Conservation (phyloP, 2,113 vertebrate species). For the Pseudorectes ferrugineus region DNA sequence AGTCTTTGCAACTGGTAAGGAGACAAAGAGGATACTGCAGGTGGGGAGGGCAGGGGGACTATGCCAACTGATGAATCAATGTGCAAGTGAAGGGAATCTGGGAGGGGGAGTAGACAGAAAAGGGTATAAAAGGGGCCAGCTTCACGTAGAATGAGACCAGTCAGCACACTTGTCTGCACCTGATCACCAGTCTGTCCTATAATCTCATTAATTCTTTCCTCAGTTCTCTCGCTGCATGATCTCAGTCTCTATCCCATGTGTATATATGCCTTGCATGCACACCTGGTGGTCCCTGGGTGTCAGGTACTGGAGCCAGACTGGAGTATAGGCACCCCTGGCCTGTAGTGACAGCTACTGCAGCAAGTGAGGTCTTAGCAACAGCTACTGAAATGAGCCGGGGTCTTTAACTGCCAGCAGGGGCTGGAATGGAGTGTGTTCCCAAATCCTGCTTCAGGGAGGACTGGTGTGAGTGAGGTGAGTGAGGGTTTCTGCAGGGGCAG, state of each 20-base stretch:
- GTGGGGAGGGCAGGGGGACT: accelerated
- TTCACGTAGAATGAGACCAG: not conserved
- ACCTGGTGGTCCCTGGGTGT: accelerated
- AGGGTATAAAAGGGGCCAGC: not conserved
- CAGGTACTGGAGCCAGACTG: not conserved
- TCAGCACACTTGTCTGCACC: accelerated
- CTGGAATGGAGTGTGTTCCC: accelerated
- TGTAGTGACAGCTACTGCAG: not conserved
- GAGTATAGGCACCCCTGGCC: accelerated
- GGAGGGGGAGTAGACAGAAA: accelerated
- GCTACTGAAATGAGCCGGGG: not conserved
- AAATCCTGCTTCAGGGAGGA: not conserved
- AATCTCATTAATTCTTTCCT: not conserved
- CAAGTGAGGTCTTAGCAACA: not conserved
- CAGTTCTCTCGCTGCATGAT: not conserved
- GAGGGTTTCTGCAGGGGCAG: not conserved
- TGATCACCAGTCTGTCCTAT: not conserved
- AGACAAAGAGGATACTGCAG: not conserved
- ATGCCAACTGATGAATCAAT: not conserved
- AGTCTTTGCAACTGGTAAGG: not conserved
- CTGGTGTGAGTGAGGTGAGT: accelerated
- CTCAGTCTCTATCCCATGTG: not conserved
- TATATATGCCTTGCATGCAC: not conserved
- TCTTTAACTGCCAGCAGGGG: not conserved
- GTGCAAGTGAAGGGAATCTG: not conserved